These are phyloP conservation scores for Grapholita molesta DNA, from an alignment of 1,140 invertebrate genomes.

Conservation along the genomic window DNA sequence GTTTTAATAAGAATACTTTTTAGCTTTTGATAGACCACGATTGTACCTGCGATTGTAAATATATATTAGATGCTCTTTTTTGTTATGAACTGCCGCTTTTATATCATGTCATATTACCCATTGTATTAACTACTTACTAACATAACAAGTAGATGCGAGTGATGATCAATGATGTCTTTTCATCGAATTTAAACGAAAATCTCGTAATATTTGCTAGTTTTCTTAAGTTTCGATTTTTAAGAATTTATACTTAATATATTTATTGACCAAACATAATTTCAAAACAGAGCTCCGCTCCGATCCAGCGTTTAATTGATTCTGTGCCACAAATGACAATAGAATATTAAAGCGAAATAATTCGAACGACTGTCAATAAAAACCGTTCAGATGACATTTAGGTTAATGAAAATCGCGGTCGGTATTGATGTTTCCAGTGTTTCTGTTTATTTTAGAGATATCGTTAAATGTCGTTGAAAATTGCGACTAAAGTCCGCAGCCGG, in stretches of 20 bases:
- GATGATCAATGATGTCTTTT: not conserved
- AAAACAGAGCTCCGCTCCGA: not conserved
- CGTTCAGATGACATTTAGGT: constrained; percentile 1
- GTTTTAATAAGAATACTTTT: too few relatives aligned
- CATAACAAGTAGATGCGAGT: too few relatives aligned
- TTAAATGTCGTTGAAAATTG: not conserved
- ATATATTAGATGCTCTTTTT: too few relatives aligned
- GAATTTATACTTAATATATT: not conserved
- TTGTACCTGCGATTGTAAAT: too few relatives aligned
- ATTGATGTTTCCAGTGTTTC: not conserved
- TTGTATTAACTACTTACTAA: too few relatives aligned
- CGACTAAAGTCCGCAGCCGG: not conserved
- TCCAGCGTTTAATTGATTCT: not conserved
- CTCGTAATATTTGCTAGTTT: not conserved
- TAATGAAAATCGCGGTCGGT: not conserved
- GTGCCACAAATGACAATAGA: not conserved
- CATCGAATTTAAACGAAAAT: not conserved
- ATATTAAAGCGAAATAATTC: not conserved
- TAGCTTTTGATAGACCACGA: too few relatives aligned
- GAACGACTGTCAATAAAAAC: not conserved
- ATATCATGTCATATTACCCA: too few relatives aligned
- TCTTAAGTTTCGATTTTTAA: not conserved
- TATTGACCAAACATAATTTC: not conserved
- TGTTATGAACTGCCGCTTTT: too few relatives aligned
- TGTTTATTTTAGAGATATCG: not conserved